Evolutionary conservation across 2,888 invertebrate species (phyloP), one percentile per base, ranked within the genome.

Genomic region (Margaritifera margaritifera): DNA sequence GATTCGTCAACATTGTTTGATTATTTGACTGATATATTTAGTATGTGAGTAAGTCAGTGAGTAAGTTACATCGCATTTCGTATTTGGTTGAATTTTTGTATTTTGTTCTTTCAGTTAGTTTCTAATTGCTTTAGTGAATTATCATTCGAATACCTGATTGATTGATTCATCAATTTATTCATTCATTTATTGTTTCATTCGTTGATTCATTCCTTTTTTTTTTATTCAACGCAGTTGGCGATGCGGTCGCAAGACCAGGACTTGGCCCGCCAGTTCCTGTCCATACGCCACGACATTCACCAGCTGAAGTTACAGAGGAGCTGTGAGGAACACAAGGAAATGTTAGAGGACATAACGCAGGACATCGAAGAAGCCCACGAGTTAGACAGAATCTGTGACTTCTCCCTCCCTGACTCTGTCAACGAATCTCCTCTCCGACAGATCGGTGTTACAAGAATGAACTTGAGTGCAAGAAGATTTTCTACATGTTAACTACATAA

Each of bases 191-290:
- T 15, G 3, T 15, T 42, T 42, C 11, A 15, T 42, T 42, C 11
- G 11, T 42, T 11, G 15, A 15, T 42, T 11, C 11, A 3, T 0
- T 15, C 15, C 15, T 42, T 42, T 42, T 42, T 42, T 42, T 3
- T 42, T 42, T 42, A 42, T 42, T 15, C 11, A 42, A 77, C 79
- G 24, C 81, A 88, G 88, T 68, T 74, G 64, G 82, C 83, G 51
- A 87, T 88, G 87, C 69, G 83, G 6, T 75, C 79, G 5, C 85
- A 87, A 63, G 88, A 88, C 70, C 84, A 86, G 54, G 68, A 67
- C 19, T 67, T 88, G 56, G 88, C 88, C 1, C 74, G 86, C 6
- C 81, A 81, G 63, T 72, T 88, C 31, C 68, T 88, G 50, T 77
- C 80, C 18, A 75, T 88, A 20, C 81, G 86, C 51, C 81, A 85